These are phyloP conservation scores for Dryoscopus gambensis DNA, from an alignment of 2,113 vertebrate genomes.

Conservation along the genomic window DNA sequence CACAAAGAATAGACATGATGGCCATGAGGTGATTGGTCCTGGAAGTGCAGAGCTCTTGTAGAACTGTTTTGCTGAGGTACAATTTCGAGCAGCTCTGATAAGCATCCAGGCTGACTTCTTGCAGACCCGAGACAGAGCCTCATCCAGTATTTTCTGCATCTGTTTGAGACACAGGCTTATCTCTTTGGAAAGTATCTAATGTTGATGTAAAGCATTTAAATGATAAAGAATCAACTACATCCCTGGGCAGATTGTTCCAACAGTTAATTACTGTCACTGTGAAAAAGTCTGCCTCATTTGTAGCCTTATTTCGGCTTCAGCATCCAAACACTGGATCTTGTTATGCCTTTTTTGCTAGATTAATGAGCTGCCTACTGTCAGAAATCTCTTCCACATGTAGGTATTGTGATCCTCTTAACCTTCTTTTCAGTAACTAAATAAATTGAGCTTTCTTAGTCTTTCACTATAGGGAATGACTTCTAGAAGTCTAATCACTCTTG, in stretches of 20 bases:
- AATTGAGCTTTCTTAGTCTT: conserved; percentile 55
- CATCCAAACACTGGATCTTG: conserved; percentile 41
- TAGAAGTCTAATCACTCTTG: conserved; percentile 48
- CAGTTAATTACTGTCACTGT: conserved; percentile 49
- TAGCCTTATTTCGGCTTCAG: conserved; percentile 44
- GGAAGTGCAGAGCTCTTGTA: background rate
- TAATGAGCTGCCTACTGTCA: conserved; percentile 67
- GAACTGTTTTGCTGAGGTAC: background rate
- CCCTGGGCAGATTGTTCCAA: conserved; percentile 27
- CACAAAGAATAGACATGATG: fast-evolving
- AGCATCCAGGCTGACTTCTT: background rate
- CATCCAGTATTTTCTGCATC: conserved; percentile 13
- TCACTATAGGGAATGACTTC: conserved; percentile 52
- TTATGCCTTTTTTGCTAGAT: conserved; percentile 59
- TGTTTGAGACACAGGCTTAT: conserved; percentile 24
- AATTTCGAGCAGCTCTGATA: background rate
- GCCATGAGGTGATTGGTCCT: background rate
- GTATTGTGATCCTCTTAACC: conserved; percentile 63
- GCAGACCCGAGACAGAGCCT: background rate
- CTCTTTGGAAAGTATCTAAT: conserved; percentile 16
- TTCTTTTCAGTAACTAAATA: conserved; percentile 62
- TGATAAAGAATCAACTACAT: conserved; percentile 47
- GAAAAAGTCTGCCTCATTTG: conserved; percentile 28
- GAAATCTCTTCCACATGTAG: conserved; percentile 63
- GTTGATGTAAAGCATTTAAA: conserved; percentile 51